Evolutionary conservation across 2,113 vertebrate genomes (phyloP).

Genomic region (Vulpes lagopus): DNA sequence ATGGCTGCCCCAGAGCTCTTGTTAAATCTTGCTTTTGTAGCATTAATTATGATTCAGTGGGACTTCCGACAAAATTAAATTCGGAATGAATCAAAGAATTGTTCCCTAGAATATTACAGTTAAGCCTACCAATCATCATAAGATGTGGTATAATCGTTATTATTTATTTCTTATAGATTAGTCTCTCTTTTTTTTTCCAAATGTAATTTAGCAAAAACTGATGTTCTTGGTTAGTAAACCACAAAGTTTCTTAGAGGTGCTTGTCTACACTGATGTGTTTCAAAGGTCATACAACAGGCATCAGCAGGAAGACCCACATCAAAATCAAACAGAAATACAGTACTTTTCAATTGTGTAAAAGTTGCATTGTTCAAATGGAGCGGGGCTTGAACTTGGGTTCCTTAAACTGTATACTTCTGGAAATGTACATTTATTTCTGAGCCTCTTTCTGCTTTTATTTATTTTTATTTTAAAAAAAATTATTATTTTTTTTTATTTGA

Average conservation of each 20-base stretch:
- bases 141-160: not conserved
- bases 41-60: constrained; percentile 40
- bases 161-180: not conserved
- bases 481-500: too few relatives aligned
- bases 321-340: not conserved
- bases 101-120: not conserved
- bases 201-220: not conserved
- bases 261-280: not conserved
- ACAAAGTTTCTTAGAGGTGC: not conserved
- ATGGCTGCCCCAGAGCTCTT: constrained; percentile 22
- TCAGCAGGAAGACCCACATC: not conserved
- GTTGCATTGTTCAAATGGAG: not conserved
- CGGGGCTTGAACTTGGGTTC: not conserved
- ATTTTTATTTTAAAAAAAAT: too few relatives aligned
- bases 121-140: not conserved
- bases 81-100: constrained; percentile 45
- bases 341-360: not conserved
- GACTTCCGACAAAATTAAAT: constrained; percentile 27
- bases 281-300: not conserved
- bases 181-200: not conserved
- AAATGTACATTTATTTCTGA: not conserved
- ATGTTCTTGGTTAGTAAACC: not conserved
- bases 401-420: not conserved
- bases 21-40: constrained; percentile 8
- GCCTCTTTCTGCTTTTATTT: not conserved